A percentile compares a stretch with the other conserved stretches of the same genome.
phyloP scores from a whole-genome alignment of 53 echinoderm and acorn worm species.

The Apostichopus leukothele region DNA sequence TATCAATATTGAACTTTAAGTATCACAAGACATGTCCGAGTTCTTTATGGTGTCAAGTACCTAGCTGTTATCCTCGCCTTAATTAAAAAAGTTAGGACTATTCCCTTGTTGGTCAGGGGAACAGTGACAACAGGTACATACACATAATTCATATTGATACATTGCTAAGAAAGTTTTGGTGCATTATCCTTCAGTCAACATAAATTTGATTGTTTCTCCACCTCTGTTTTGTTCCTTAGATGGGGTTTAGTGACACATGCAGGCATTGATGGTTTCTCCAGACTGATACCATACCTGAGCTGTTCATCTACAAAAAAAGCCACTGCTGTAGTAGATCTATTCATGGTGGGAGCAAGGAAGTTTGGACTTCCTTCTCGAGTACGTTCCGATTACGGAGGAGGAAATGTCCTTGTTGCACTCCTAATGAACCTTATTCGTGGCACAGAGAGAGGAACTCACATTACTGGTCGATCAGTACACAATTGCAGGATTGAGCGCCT shows the following conservation, averaged over 20 bases:
- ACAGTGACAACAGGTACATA: too few relatives aligned
- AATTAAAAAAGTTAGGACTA: too few relatives aligned
- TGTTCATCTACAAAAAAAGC: conserved; percentile 59
- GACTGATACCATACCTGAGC: conserved; percentile 53
- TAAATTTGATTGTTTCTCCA: too few relatives aligned
- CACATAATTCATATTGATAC: too few relatives aligned
- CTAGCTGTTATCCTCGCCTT: too few relatives aligned
- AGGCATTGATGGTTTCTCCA: conserved; percentile 68
- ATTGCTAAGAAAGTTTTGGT: too few relatives aligned
- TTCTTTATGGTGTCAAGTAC: too few relatives aligned
- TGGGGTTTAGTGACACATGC: conserved; percentile 73
- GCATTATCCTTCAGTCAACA: too few relatives aligned
- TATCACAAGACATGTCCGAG: too few relatives aligned
- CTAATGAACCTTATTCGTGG: conserved; percentile 64
- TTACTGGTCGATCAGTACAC: conserved; percentile 63
- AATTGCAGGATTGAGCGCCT: conserved; percentile 62
- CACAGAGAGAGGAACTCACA: conserved; percentile 53
- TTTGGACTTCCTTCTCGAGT: conserved; percentile 72
- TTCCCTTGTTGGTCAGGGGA: too few relatives aligned
- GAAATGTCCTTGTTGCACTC: conserved; percentile 56
- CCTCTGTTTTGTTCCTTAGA: conserved; percentile 37
- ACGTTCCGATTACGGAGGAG: conserved; percentile 62
- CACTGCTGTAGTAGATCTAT: conserved; percentile 23
- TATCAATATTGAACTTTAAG: too few relatives aligned
- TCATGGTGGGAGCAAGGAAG: conserved; percentile 22